Conservation (phyloP, 2,797 vertebrate species). For the Lithobates sylvaticus region DNA sequence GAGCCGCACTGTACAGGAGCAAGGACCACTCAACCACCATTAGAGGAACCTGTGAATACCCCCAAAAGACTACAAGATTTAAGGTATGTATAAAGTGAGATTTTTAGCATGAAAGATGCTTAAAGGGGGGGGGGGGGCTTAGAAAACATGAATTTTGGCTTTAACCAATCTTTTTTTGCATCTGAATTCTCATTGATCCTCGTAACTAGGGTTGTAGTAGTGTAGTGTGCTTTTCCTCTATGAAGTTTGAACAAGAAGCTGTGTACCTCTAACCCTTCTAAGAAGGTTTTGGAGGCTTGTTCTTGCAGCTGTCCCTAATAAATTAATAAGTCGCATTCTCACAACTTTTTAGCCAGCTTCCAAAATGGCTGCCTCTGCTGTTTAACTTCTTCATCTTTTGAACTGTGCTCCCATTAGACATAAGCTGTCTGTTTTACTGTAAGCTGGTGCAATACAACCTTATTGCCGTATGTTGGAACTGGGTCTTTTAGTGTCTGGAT, state of each 20-base stretch:
- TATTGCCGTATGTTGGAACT: background rate
- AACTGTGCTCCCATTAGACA: conserved; percentile 4
- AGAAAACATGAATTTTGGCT: too few species aligned
- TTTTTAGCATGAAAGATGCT: too few species aligned
- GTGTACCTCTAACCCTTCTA: background rate
- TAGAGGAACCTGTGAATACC: too few species aligned
- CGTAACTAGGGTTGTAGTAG: too few species aligned
- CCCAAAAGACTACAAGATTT: too few species aligned
- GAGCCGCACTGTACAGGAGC: too few species aligned
- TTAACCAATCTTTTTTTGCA: too few species aligned
- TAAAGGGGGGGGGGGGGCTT: too few species aligned
- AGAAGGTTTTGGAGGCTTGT: background rate
- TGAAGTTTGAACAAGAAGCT: background rate
- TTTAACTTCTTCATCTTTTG: background rate
- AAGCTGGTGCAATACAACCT: background rate
- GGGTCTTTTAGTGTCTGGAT: conserved; percentile 8
- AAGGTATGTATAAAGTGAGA: too few species aligned
- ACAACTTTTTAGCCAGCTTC: background rate
- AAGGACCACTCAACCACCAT: too few species aligned
- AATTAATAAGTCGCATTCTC: background rate
- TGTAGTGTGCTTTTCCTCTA: background rate
- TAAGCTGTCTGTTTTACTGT: conserved; percentile 16
- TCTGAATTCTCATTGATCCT: too few species aligned
- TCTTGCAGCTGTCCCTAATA: background rate
- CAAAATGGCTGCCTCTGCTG: background rate